Conservation (phyloP, 2,888 invertebrate species). For the Ophraella communa region DNA sequence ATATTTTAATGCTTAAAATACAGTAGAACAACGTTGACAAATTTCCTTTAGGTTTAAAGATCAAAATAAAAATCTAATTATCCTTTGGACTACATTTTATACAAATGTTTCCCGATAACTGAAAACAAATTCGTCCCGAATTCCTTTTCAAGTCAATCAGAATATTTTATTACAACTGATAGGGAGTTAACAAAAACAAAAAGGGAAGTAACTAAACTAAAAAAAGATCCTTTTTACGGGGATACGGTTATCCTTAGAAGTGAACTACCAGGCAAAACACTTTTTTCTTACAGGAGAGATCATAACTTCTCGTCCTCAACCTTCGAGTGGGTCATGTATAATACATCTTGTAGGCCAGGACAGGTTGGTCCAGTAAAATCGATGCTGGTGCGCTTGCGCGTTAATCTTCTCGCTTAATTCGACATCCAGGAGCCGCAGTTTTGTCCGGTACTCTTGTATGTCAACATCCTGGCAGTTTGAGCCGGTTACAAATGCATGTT, state of each 20-base stretch:
- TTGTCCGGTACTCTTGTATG: conserved; percentile 42
- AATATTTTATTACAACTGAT: conserved; percentile 10
- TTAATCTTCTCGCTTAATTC: conserved; percentile 43
- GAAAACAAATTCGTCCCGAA: not conserved
- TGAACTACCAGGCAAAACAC: conserved; percentile 16
- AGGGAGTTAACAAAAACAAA: conserved; percentile 6
- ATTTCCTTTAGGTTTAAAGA: too few species aligned
- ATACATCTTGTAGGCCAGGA: conserved; percentile 57
- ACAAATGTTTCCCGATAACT: not conserved
- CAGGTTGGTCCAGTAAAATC: conserved; percentile 57
- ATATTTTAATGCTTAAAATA: too few species aligned
- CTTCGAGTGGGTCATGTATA: conserved; percentile 55
- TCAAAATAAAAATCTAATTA: too few species aligned
- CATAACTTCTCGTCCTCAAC: conserved; percentile 42
- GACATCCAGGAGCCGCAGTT: conserved; percentile 55
- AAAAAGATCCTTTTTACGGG: not conserved
- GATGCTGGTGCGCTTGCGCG: conserved; percentile 54
- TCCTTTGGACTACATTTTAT: too few species aligned
- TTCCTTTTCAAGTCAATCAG: conserved; percentile 8
- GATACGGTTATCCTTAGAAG: not conserved
- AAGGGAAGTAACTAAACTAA: not conserved
- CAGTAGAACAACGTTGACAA: too few species aligned
- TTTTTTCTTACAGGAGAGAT: conserved; percentile 24
- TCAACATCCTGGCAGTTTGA: conserved; percentile 19
- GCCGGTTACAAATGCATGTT: conserved; percentile 19